phyloP scores from a whole-genome alignment of 2,113 vertebrate species.

The Ceyx cyanopectus region DNA sequence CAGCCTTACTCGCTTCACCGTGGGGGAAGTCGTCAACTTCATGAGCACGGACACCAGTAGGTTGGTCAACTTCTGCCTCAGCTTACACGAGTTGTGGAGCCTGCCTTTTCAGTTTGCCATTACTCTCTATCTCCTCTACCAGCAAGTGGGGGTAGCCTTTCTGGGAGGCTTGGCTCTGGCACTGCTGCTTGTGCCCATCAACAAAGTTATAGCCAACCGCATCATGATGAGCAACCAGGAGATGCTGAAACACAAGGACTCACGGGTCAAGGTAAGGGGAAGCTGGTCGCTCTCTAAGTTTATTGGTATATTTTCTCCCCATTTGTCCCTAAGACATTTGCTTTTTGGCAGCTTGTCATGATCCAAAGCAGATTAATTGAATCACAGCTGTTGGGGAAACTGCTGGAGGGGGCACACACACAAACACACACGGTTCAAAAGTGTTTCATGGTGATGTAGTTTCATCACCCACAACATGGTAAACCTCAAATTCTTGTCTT shows the following conservation, averaged over 20 bases:
- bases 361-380: background rate
- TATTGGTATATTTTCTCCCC: background rate
- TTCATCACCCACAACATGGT: background rate
- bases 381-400: background rate
- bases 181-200: slow-evolving; percentile 90
- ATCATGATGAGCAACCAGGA: slow-evolving; percentile 88
- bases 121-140: slow-evolving; percentile 91
- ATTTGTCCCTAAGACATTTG: fast-evolving
- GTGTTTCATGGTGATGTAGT: background rate
- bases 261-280: slow-evolving; percentile 89
- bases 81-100: slow-evolving; percentile 95
- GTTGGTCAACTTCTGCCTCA: slow-evolving; percentile 88
- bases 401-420: background rate
- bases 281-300: background rate
- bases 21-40: slow-evolving; percentile 91
- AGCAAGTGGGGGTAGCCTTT: slow-evolving; percentile 91
- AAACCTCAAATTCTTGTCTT: background rate
- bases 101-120: slow-evolving; percentile 87
- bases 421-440: background rate
- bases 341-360: background rate
- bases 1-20: slow-evolving; percentile 76
- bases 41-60: slow-evolving; percentile 91
- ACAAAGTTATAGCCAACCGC: slow-evolving; percentile 88
- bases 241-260: slow-evolving; percentile 90
- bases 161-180: slow-evolving; percentile 88